phyloP scores from a whole-genome alignment of 2,797 vertebrate genomes.

The Eurystomus glaucurus region DNA sequence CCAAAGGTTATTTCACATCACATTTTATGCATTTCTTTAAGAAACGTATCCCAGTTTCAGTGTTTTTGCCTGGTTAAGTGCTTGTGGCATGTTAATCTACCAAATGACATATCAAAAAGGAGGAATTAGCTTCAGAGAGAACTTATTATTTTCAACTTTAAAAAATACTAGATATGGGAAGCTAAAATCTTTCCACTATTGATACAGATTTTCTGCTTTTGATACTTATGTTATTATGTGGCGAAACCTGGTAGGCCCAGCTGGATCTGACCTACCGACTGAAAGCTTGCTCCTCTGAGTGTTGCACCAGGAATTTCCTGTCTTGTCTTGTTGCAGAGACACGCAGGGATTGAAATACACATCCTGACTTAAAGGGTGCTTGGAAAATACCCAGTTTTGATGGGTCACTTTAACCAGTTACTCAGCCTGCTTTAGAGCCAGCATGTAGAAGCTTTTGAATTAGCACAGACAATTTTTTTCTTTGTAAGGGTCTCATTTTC shows the following conservation, averaged over 20 bases:
- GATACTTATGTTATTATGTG: neutral
- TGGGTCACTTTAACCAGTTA: slow-evolving; percentile 63
- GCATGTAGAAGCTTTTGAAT: neutral
- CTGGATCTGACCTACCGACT: slow-evolving; percentile 63
- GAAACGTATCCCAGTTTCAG: neutral
- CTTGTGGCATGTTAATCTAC: neutral
- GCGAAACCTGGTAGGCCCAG: slow-evolving; percentile 46
- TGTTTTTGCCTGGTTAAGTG: neutral
- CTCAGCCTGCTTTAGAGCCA: neutral
- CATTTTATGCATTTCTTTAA: neutral
- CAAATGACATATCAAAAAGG: neutral
- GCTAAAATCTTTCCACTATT: neutral
- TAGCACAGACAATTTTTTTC: fast-evolving
- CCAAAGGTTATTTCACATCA: neutral
- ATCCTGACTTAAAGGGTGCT: slow-evolving; percentile 65
- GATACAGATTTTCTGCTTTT: slow-evolving; percentile 21
- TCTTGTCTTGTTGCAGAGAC: neutral
- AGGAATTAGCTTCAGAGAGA: neutral
- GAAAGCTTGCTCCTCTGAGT: neutral
- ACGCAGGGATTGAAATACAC: slow-evolving; percentile 36
- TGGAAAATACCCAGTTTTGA: slow-evolving; percentile 70
- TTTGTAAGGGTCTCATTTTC: neutral
- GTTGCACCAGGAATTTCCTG: slow-evolving; percentile 32
- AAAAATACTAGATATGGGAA: neutral
- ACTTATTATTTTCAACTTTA: neutral